Conservation (phyloP, 2,113 vertebrate genomes). For the Tringa solitaria region DNA sequence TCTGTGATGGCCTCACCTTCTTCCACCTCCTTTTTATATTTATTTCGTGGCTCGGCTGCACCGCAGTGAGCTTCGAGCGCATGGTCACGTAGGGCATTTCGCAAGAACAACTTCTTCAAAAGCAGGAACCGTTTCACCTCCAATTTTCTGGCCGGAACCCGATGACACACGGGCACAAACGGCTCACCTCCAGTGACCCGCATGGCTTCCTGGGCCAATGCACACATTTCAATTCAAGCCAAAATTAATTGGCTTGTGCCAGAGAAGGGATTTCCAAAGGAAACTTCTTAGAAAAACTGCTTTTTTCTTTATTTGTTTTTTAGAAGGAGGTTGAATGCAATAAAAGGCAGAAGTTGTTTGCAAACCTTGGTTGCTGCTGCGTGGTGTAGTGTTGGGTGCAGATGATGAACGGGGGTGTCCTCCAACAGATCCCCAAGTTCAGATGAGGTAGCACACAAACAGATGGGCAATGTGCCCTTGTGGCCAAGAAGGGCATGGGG, state of each 20-base stretch:
- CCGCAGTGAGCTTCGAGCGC: not conserved
- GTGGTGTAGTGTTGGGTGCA: not conserved
- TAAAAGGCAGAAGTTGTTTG: not conserved
- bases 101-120: not conserved
- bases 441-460: not conserved
- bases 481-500: too few species aligned
- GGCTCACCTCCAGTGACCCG: not conserved
- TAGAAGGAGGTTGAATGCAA: not conserved
- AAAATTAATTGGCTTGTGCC: not conserved
- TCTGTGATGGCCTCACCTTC: not conserved
- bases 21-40: not conserved
- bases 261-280: not conserved
- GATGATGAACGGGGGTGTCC: not conserved
- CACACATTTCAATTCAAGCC: not conserved
- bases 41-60: accelerated
- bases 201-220: accelerated
- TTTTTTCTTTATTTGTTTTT: not conserved
- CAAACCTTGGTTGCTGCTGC: accelerated
- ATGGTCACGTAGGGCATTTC: not conserved
- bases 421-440: not conserved
- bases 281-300: not conserved
- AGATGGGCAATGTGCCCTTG: too few species aligned
- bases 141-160: not conserved
- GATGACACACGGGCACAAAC: not conserved
- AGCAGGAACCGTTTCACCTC: not conserved